Conservation (phyloP, 2,113 vertebrate genomes). For the Turdus rufiventris region DNA sequence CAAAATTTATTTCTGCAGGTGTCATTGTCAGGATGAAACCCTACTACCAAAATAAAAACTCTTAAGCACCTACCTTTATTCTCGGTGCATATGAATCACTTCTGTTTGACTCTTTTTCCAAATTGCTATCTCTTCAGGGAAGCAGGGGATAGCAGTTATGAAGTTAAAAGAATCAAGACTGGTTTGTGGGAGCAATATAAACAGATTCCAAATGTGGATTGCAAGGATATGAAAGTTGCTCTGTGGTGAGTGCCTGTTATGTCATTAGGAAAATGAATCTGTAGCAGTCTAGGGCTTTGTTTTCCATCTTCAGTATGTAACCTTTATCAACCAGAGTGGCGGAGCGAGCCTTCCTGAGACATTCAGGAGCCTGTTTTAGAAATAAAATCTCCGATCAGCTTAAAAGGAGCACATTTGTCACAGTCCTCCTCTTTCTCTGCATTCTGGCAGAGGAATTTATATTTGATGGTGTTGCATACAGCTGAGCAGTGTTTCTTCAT, state of each 20-base stretch:
- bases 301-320: background rate
- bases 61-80: background rate
- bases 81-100: background rate
- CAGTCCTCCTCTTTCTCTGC: background rate
- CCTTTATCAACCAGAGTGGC: background rate
- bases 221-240: background rate
- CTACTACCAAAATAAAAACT: background rate
- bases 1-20: background rate
- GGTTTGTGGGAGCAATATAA: background rate
- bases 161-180: background rate
- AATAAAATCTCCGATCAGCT: background rate
- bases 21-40: background rate
- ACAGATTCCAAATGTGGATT: background rate
- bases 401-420: background rate
- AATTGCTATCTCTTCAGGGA: background rate
- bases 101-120: background rate
- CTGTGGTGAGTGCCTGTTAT: background rate
- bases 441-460: background rate
- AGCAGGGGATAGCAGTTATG: background rate
- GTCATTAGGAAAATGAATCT: background rate
- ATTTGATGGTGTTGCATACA: background rate
- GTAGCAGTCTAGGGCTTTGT: background rate
- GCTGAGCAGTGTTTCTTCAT: background rate
- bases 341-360: background rate
- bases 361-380: background rate